These are phyloP conservation scores for Zaprionus lineosus DNA, from an alignment of 2,888 invertebrate genomes.

Conservation along the genomic window DNA sequence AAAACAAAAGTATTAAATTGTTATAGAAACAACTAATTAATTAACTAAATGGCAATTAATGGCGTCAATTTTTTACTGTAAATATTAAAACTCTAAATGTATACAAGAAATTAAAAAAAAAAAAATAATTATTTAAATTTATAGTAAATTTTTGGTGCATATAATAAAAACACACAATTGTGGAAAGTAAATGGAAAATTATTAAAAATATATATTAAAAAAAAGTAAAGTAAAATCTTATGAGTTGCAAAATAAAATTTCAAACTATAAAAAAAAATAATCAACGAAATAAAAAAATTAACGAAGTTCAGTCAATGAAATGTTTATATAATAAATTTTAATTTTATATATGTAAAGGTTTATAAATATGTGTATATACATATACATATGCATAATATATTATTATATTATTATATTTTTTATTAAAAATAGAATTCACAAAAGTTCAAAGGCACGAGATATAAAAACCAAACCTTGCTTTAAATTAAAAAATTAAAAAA, in stretches of 20 bases:
- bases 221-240: too few relatives aligned
- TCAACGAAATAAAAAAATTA: too few relatives aligned
- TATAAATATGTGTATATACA: too few relatives aligned
- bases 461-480: too few relatives aligned
- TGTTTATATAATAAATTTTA: too few relatives aligned
- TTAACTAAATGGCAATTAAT: slow-evolving; percentile 67
- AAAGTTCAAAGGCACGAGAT: too few relatives aligned
- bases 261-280: slow-evolving; percentile 6
- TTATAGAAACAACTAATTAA: slow-evolving; percentile 39
- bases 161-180: slow-evolving; percentile 25
- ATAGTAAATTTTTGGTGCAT: slow-evolving; percentile 68
- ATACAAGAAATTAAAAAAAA: slow-evolving; percentile 33
- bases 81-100: slow-evolving; percentile 53
- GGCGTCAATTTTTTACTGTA: slow-evolving; percentile 72
- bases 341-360: too few relatives aligned
- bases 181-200: slow-evolving; percentile 9
- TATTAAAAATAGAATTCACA: neutral
- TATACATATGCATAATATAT: too few relatives aligned
- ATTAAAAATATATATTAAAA: neutral
- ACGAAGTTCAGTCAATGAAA: too few relatives aligned
- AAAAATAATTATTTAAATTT: slow-evolving; percentile 48
- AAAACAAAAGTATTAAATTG: slow-evolving; percentile 18
- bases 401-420: too few relatives aligned
- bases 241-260: slow-evolving; percentile 12
- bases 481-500: too few relatives aligned